Base-by-base conservation (phyloP, 2,797 vertebrate species). In the Botia almorhae region DNA sequence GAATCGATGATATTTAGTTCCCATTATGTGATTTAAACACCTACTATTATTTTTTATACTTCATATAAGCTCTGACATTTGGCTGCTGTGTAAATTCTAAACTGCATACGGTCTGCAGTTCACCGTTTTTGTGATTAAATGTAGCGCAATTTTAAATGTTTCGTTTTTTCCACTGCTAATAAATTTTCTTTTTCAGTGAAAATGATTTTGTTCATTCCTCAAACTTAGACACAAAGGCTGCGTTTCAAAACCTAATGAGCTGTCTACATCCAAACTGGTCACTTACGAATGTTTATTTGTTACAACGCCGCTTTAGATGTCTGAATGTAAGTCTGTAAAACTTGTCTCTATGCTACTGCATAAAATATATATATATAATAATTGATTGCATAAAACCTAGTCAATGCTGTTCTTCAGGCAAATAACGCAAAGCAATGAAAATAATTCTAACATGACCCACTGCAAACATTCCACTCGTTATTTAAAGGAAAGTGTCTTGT, bases 401-500 rank as follows among this genome's bases (percentile, higher is more conserved):
- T 51, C 4, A 51, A 51, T 16, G 50, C 50, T 51, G 48, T 12
- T 2, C 48, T 50, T 14, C 33, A 33, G 33, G 48, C 48, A 50
- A 50, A 50, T 12, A 2, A 14, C 11, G 48, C 33, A 19, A 23
- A 21, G 7, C 12, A 65, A 46, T 19, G 56, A 76, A 43, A 76
- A 39, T 4, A 33, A 2, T 74, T 74, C 56, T 19, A 74, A 61
- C 46, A 43, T 56, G 7, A 64, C 13, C 61, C 61, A 16, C 43
- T 78, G 33, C 69, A 53, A 8, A 75, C 1, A 10, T 88, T 88
- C 87, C 86, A 87, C 83, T 78, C 85, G 85, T 90, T 88, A 90
- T 21, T 85, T 78, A 82, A 85, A 87, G 76, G 86, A 86, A 92
- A 90, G 84, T 82, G 82, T 90, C 91, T 87, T 84, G 81, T 81